These are phyloP conservation scores for Campoletis raptor DNA, from an alignment of 2,888 invertebrate genomes.

Conservation along the genomic window DNA sequence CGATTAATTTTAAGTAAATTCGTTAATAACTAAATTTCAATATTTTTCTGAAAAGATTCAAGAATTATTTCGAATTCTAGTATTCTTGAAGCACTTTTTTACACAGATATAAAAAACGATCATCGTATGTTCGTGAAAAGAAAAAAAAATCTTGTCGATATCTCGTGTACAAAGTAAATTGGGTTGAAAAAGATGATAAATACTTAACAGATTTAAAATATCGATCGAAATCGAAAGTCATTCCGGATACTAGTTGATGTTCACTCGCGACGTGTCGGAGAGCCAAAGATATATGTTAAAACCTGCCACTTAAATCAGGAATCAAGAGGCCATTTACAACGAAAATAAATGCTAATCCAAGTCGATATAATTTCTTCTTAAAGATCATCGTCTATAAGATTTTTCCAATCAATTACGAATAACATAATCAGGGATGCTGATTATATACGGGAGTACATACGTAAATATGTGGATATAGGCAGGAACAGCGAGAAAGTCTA, in stretches of 20 bases:
- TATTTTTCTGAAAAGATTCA: too few species aligned
- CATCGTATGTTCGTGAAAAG: not conserved
- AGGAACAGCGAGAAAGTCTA: conserved; percentile 65
- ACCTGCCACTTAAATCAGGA: conserved; percentile 16
- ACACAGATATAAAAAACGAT: not conserved
- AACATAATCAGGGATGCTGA: not conserved
- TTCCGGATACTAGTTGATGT: not conserved
- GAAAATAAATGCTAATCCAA: conserved; percentile 32
- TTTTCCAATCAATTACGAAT: conserved; percentile 6
- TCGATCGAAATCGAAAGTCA: conserved; percentile 30
- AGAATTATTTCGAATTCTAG: not conserved
- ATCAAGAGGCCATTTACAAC: not conserved
- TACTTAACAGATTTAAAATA: not conserved
- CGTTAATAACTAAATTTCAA: not conserved
- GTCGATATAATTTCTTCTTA: conserved; percentile 12
- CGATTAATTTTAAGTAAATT: not conserved
- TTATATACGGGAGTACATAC: conserved; percentile 9
- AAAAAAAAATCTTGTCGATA: not conserved
- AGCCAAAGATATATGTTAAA: not conserved
- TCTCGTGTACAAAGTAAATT: not conserved
- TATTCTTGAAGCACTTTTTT: not conserved
- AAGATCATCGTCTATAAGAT: conserved; percentile 9
- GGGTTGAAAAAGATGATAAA: not conserved
- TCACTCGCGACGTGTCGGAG: conserved; percentile 1
- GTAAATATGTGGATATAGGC: conserved; percentile 1